phyloP scores from a whole-genome alignment of 2,888 invertebrate species.

The Melanchra persicariae region DNA sequence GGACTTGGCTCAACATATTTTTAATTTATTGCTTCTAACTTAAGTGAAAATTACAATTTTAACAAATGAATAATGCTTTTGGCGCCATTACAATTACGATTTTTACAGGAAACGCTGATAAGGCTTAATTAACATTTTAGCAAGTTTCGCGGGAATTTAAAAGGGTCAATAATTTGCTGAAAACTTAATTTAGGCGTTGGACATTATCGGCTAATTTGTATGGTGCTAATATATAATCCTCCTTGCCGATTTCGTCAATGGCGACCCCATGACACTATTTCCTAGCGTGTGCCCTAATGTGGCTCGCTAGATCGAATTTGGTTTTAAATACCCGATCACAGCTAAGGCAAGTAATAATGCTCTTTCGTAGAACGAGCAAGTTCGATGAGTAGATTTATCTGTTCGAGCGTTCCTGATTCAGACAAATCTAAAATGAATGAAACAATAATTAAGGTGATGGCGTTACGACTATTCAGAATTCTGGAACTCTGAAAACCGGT shows the following conservation, averaged over 20 bases:
- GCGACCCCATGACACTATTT: too few relatives aligned
- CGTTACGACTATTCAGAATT: background rate
- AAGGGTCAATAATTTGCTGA: background rate
- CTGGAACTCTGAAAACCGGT: background rate
- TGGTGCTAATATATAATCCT: too few relatives aligned
- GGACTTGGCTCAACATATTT: conserved; percentile 21
- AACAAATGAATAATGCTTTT: conserved; percentile 23
- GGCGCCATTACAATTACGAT: conserved; percentile 4
- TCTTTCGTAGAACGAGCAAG: background rate
- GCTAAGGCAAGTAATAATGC: too few relatives aligned
- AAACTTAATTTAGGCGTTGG: background rate
- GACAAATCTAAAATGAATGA: too few relatives aligned
- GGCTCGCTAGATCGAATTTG: too few relatives aligned
- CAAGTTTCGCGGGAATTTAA: background rate
- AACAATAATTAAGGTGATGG: background rate
- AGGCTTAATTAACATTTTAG: conserved; percentile 30
- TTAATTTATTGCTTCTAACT: conserved; percentile 32
- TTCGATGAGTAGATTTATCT: background rate
- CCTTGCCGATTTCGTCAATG: too few relatives aligned
- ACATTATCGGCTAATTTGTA: background rate
- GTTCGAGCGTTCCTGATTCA: background rate
- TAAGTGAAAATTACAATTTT: conserved; percentile 10
- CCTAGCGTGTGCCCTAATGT: too few relatives aligned
- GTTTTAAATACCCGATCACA: too few relatives aligned
- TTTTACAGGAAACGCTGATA: background rate